Evolutionary conservation across 1,140 invertebrate genomes (phyloP).

Genomic region (Sycobia sp.): DNA sequence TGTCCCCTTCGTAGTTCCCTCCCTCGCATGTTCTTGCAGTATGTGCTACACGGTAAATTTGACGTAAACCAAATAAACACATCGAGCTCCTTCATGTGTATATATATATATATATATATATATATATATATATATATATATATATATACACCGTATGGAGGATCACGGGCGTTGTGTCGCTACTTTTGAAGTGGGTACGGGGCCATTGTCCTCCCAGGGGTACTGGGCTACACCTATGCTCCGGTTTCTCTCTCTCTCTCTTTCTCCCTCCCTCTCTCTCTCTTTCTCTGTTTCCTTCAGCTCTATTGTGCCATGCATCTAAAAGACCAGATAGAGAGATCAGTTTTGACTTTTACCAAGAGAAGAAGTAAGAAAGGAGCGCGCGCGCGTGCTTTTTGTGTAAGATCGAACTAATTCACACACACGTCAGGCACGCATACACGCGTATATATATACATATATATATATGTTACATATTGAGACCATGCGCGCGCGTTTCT

Average conservation of each 20-base stretch:
- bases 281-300: neutral
- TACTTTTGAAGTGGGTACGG: constrained; percentile 58
- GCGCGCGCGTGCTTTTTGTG: neutral
- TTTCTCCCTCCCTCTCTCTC: neutral
- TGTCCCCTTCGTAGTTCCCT: no score
- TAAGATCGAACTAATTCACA: no score
- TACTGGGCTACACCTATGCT: neutral
- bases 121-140: no score
- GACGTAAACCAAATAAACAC: constrained; percentile 62
- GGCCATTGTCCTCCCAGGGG: constrained; percentile 44
- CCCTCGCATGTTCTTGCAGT: no score
- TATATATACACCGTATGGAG: no score
- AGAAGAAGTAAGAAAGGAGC: neutral
- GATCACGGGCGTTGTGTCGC: no score
- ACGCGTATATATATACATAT: no score
- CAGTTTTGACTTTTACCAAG: neutral
- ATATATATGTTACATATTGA: no score
- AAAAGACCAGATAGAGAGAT: constrained; percentile 3
- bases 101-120: no score
- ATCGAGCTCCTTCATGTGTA: constrained; percentile 42
- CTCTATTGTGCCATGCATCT: neutral
- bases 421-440: no score
- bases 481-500: no score
- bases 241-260: neutral
- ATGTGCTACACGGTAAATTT: no score